Evolutionary conservation across 2,797 vertebrate genomes (phyloP).

Genomic region (Babyrousa celebensis): DNA sequence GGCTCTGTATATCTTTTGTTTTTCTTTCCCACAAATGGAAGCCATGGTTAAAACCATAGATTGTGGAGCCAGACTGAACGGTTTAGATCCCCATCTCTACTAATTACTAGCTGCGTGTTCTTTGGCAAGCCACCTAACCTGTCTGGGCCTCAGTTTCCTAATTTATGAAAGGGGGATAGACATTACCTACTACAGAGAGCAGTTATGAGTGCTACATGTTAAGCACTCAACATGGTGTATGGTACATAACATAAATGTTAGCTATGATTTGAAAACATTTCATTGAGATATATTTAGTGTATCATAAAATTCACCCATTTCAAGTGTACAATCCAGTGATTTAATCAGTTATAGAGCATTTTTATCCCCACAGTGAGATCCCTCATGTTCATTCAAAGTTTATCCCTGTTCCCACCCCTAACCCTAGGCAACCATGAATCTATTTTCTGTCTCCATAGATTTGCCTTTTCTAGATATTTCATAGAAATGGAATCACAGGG

Average conservation of each 20-base stretch:
- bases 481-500: not conserved
- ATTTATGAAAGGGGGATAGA: conserved; percentile 12
- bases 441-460: not conserved
- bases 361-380: not conserved
- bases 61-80: not conserved
- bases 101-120: not conserved
- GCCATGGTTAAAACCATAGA: conserved; percentile 29
- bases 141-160: conserved; percentile 28
- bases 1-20: not conserved
- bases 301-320: not conserved
- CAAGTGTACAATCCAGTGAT: conserved; percentile 18
- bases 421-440: not conserved
- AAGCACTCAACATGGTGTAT: conserved; percentile 29
- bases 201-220: conserved; percentile 22
- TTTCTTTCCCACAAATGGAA: not conserved
- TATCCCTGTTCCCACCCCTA: not conserved
- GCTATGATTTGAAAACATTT: conserved; percentile 26
- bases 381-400: not conserved
- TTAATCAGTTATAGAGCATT: conserved; percentile 58
- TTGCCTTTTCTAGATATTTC: conserved; percentile 49
- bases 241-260: not conserved
- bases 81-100: conserved; percentile 8
- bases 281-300: conserved; percentile 45
- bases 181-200: not conserved
- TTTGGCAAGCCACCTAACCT: conserved; percentile 13